Conservation (phyloP, 2,113 vertebrate genomes). For the Clupea harengus region DNA sequence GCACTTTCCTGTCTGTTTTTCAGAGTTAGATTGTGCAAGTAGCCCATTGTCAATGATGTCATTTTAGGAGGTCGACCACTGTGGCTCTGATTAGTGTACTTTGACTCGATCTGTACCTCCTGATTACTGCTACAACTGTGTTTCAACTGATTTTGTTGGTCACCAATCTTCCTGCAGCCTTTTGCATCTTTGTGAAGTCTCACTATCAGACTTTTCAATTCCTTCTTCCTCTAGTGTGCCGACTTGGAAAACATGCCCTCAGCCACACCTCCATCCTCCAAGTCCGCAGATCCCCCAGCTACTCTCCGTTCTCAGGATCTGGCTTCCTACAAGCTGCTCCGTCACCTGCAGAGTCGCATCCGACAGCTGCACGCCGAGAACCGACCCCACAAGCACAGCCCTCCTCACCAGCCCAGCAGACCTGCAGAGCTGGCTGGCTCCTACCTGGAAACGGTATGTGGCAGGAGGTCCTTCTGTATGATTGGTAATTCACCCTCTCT, state of each 20-base stretch:
- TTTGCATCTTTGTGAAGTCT: no score
- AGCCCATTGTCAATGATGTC: no score
- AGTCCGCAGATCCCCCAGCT: constrained; percentile 11
- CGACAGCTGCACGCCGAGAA: constrained; percentile 69
- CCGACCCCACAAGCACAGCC: constrained; percentile 41
- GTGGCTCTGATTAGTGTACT: no score
- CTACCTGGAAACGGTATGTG: constrained; percentile 58
- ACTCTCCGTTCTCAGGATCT: constrained; percentile 49
- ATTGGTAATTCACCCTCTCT: not conserved
- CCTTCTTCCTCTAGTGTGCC: not conserved
- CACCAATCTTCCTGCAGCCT: no score
- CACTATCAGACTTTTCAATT: no score
- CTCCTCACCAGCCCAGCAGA: constrained; percentile 25
- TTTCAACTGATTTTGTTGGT: no score
- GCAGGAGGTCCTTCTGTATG: not conserved
- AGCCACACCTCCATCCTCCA: not conserved
- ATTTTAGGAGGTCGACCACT: no score
- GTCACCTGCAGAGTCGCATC: constrained; percentile 70
- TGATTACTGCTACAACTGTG: no score
- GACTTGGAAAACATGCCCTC: not conserved
- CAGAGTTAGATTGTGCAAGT: no score
- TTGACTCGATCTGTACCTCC: no score
- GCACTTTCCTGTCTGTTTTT: no score
- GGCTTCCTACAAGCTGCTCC: constrained; percentile 67
- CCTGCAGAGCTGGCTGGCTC: constrained; percentile 53